Base-by-base conservation (phyloP, 2,888 invertebrate species). In the Trissolcus brochymenae region DNA sequence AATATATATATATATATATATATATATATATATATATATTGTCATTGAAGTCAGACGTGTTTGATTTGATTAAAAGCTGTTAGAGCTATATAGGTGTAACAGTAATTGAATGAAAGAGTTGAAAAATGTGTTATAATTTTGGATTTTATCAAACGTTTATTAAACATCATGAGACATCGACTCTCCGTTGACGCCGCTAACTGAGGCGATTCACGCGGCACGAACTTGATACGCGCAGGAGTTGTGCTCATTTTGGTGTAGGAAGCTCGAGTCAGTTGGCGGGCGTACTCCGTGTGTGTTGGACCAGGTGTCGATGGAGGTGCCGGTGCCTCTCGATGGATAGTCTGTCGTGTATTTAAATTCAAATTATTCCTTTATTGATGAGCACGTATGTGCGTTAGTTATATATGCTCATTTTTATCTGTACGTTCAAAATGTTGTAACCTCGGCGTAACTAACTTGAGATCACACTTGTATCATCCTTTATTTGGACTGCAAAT, bases 271-370 rank as follows among this genome's bases (percentile, higher is more conserved):
- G 17, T 50, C 60, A 61, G 60, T 61, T 35, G 25, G 50, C 60
- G 60, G 60, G 50, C 51, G 50, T 46, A 61, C 60, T 61, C 60
- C 60, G 60, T 50, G 60, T 50, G 60, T 61, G 60, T 61, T 46
- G 50, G 35, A 13, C 40, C 35, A 11, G 16, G 40, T 41, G 50
- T 17, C 19, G 29, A 35, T 35, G 35, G 35, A 35, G 35, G 50
- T 16, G 51, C 51, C 51, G 51, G 51, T 51, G 60, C n/a, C 16
- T 35, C 17, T 50, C 50, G 40, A 61, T 50, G 50, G 40, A 21
- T 50, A 25, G 35, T 16, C 35, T 35, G 21, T 13, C 60, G 40
- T 51, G 50, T n/a, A 35, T 16, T 49, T 40, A 21, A 21, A 35
- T 16, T 49, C 35, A 21, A 21, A 29, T 50, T 29, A 25, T 19